These are phyloP conservation scores for Linnaemya tessellans DNA, from an alignment of 2,888 invertebrate species.

Conservation along the genomic window DNA sequence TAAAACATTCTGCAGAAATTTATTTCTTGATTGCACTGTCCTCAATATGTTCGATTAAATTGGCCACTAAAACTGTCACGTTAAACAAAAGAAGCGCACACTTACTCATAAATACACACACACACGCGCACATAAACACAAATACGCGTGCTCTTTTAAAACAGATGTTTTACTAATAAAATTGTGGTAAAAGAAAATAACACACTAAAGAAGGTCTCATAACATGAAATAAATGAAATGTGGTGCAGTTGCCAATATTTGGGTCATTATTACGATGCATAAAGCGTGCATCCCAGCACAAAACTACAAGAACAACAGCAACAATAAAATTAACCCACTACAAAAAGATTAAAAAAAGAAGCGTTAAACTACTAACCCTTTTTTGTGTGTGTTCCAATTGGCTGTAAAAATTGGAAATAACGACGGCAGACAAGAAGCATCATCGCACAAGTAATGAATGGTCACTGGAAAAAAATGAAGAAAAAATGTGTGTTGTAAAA, in stretches of 20 bases:
- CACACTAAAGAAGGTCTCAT: conserved; percentile 35
- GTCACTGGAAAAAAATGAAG: neutral
- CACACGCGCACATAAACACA: neutral
- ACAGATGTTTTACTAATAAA: conserved; percentile 56
- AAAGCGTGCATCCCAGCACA: conserved; percentile 51
- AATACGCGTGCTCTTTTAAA: conserved; percentile 25
- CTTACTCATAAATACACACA: neutral
- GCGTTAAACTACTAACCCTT: conserved; percentile 50
- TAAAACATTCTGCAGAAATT: conserved; percentile 30
- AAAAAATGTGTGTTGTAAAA: neutral
- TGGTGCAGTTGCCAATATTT: conserved; percentile 63
- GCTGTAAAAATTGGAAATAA: conserved; percentile 42
- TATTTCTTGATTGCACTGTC: conserved; percentile 49
- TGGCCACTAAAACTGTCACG: conserved; percentile 58
- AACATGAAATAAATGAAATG: conserved; percentile 59
- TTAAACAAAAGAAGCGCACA: conserved; percentile 34
- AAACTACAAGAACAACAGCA: conserved; percentile 11
- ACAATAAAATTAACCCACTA: conserved; percentile 23
- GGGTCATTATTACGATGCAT: conserved; percentile 70
- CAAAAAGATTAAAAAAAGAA: conserved; percentile 1
- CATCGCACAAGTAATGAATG: conserved; percentile 12
- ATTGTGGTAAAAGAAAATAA: conserved; percentile 25
- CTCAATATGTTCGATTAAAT: conserved; percentile 61
- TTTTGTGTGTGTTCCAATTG: conserved; percentile 6
- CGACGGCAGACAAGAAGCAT: conserved; percentile 15